phyloP scores from a whole-genome alignment of 2,113 vertebrate genomes.

The Sapayoa aenigma region DNA sequence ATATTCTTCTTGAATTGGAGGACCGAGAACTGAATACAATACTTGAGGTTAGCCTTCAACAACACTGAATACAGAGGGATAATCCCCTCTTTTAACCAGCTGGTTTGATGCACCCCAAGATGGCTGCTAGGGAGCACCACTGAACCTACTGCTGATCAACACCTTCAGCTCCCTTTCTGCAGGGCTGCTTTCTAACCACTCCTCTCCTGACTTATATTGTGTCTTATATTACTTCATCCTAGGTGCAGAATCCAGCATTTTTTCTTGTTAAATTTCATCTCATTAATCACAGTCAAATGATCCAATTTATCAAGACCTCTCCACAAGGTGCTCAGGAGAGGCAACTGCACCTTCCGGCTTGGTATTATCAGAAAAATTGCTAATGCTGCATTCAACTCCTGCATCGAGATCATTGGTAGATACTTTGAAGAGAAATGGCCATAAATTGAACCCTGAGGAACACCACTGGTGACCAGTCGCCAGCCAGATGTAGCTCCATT shows the following conservation, averaged over 20 bases:
- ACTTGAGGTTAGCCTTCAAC: not conserved
- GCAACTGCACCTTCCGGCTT: not conserved
- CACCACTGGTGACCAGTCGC: accelerated
- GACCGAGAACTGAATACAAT: not conserved
- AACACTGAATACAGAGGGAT: not conserved
- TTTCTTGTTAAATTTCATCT: not conserved
- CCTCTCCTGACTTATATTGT: not conserved
- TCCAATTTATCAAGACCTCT: not conserved
- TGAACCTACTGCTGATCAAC: not conserved
- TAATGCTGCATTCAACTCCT: not conserved
- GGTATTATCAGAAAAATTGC: not conserved
- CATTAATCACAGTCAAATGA: not conserved
- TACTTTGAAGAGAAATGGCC: not conserved
- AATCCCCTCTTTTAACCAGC: no score
- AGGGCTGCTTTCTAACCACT: not conserved
- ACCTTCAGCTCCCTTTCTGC: not conserved
- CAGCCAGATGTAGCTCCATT: not conserved
- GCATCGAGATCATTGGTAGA: not conserved
- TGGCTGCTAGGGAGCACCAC: not conserved
- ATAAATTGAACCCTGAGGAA: not conserved
- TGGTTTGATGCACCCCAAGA: not conserved
- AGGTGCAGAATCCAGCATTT: not conserved
- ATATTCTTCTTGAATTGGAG: not conserved
- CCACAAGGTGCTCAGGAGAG: not conserved
- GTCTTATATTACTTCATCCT: not conserved